Evolutionary conservation across 2,797 vertebrate genomes (phyloP).

Genomic region (Manis javanica): DNA sequence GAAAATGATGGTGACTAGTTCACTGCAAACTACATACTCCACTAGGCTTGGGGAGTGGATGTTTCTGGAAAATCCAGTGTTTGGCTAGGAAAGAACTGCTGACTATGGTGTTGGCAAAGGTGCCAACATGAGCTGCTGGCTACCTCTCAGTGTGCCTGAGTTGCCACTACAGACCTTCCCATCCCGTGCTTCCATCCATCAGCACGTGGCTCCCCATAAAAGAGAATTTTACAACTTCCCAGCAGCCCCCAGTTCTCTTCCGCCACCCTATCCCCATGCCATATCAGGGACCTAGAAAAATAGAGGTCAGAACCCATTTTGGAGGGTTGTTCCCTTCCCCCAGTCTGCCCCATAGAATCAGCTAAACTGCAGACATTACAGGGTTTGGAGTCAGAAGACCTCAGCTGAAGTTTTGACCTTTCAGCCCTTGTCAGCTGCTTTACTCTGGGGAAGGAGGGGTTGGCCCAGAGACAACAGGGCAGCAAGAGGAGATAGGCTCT

Average conservation of each 20-base stretch:
- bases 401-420: not conserved
- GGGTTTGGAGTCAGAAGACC: not conserved
- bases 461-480: not conserved
- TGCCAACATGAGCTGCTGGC: not conserved
- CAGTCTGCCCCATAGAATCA: not conserved
- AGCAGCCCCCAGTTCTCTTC: not conserved
- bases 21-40: not conserved
- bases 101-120: not conserved
- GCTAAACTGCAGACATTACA: not conserved
- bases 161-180: not conserved
- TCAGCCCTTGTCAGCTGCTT: not conserved
- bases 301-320: not conserved
- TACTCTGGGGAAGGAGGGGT: not conserved
- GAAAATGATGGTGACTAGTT: not conserved
- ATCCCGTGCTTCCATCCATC: not conserved
- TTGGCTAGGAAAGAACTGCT: not conserved
- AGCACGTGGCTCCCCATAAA: too few species aligned
- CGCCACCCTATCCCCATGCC: not conserved
- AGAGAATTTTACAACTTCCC: not conserved
- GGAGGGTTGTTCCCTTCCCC: not conserved
- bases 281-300: not conserved
- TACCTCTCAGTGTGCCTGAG: not conserved
- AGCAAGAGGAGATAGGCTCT: not conserved
- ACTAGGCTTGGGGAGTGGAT: not conserved
- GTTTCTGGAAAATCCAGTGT: not conserved